Base-by-base conservation (phyloP, 2,888 invertebrate genomes). In the Linnaemya vulpina region DNA sequence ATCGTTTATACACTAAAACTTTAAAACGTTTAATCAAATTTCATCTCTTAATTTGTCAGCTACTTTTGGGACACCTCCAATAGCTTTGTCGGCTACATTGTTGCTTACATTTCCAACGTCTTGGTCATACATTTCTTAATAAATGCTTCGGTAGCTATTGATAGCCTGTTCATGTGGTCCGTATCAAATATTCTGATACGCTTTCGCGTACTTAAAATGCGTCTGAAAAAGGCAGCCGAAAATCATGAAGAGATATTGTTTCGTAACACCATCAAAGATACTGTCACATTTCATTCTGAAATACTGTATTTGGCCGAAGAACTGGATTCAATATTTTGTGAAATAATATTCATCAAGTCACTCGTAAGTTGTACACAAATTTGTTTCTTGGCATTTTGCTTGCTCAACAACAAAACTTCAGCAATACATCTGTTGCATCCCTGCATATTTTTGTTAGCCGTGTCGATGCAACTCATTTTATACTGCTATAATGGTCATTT, bases 261-360 rank as follows among this genome's bases (percentile, higher is more conserved):
- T 43, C 3, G 4, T 22, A 9, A 13, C 9, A 0, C 15, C 4
- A 65, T 83, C 11, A 53, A 22, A 5, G 22, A 63, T 11, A 55
- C 15, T 49, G 63, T 83, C 9, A 38, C 74, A 25, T 63, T 51
- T 65, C 80, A 84, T 71, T 25, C 11, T 0, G 15, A 46, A 1
- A 76, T 73, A 9, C 22, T 84, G 15, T 8, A 73, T n/a, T 46
- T 80, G 55, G 65, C 71, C 1, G 7, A 73, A 1, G 71, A 84
- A 13, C 46, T 84, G 20, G 73, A 80, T 40, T 20, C 20, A n/a
- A 63, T 84, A 40, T 84, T 65, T 73, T 38, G 73, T 15, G 62
- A 46, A 68, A 81, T 84, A 35, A 67, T 81, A 20, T 84, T 84
- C n/a, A 1, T 77, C 0, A 67, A 81, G 46, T 81, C 76, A 9